A percentile compares a stretch with the other conserved stretches of the same genome.
phyloP scores from a whole-genome alignment of 2,797 vertebrate genomes.

The Microcaecilia unicolor region DNA sequence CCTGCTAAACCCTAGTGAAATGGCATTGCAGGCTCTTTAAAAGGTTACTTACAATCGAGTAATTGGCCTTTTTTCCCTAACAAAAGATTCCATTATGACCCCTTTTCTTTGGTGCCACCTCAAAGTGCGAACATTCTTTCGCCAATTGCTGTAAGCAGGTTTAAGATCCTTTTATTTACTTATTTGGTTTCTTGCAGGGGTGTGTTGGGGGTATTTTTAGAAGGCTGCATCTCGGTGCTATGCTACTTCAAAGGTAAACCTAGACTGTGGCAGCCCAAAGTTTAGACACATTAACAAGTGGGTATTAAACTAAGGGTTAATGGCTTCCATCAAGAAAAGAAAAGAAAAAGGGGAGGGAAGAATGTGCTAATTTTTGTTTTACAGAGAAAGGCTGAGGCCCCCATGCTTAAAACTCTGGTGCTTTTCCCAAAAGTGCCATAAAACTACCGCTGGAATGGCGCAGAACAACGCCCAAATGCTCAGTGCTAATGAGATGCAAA shows the following conservation, averaged over 20 bases:
- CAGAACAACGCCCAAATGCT: too few species aligned
- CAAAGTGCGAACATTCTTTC: constrained; percentile 37
- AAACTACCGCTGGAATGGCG: too few species aligned
- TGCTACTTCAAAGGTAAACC: constrained; percentile 16
- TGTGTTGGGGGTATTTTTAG: too few species aligned
- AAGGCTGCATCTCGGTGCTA: too few species aligned
- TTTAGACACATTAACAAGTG: constrained; percentile 21
- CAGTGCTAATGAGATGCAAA: too few species aligned
- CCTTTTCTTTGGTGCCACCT: constrained; percentile 39
- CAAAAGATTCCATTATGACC: constrained; percentile 42
- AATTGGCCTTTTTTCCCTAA: constrained; percentile 36
- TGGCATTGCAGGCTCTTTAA: constrained; percentile 29
- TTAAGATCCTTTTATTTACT: neutral
- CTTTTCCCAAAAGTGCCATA: too few species aligned
- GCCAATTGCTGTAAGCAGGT: constrained; percentile 11
- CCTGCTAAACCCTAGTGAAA: constrained; percentile 21
- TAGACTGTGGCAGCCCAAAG: constrained; percentile 35
- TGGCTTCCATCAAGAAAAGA: too few species aligned
- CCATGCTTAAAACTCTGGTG: too few species aligned
- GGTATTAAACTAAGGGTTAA: constrained; percentile 32
- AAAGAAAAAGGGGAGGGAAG: too few species aligned
- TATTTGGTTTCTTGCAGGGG: too few species aligned
- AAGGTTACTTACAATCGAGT: constrained; percentile 22
- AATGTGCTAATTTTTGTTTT: too few species aligned
- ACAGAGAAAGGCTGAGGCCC: too few species aligned